Percentiles rank a stretch among this genome's conserved stretches.
These are phyloP conservation scores for Helogale parvula DNA, from an alignment of 2,113 vertebrate species.

Conservation along the genomic window DNA sequence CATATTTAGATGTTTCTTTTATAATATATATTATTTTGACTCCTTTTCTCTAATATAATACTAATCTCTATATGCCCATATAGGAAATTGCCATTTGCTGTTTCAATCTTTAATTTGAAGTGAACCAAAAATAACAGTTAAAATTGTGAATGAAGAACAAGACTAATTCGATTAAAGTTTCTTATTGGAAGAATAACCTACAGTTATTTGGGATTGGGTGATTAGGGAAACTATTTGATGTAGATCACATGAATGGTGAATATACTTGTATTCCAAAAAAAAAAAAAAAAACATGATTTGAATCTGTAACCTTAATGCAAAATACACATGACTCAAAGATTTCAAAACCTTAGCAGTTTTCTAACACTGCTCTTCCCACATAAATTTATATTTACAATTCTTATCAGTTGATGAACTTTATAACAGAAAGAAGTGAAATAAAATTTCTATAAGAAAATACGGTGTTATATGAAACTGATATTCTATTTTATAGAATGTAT, in stretches of 20 bases:
- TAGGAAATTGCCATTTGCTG: not conserved
- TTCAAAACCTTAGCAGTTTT: constrained; percentile 35
- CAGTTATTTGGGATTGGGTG: accelerated
- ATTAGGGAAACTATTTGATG: not conserved
- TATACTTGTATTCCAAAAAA: not conserved
- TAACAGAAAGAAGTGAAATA: not conserved
- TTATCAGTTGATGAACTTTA: not conserved
- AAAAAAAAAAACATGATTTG: not conserved
- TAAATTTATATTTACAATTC: not conserved
- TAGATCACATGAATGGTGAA: not conserved
- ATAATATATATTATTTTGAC: not conserved
- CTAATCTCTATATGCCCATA: constrained; percentile 22
- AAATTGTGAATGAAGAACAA: not conserved
- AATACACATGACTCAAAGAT: not conserved
- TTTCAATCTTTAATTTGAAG: not conserved
- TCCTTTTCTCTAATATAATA: not conserved
- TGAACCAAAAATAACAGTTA: not conserved
- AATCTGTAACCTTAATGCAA: not conserved
- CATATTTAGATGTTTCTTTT: not conserved
- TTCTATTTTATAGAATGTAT: not conserved
- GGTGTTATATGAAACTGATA: not conserved
- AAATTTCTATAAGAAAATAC: not conserved
- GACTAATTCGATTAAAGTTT: not conserved
- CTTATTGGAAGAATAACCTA: not conserved
- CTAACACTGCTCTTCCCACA: not conserved